These are phyloP conservation scores for Typhlichthys eigenmanni DNA, from an alignment of 2,797 vertebrate species.

Conservation along the genomic window DNA sequence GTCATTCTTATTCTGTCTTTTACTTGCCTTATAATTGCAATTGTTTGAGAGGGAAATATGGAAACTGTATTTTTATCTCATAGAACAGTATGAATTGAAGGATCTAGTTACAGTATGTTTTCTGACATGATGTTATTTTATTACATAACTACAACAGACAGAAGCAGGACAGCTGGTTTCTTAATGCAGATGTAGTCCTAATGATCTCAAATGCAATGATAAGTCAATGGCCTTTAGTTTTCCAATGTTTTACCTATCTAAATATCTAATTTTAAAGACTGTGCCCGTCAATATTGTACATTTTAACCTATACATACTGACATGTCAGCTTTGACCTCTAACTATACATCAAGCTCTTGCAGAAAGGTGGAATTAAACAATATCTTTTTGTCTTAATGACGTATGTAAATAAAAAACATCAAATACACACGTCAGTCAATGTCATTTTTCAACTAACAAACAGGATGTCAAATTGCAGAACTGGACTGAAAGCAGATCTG, in stretches of 20 bases:
- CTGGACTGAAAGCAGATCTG: slow-evolving; percentile 84
- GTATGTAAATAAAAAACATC: too few species aligned
- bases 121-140: too few species aligned
- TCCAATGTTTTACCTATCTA: background rate
- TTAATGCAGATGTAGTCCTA: too few species aligned
- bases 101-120: background rate
- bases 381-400: background rate
- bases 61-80: background rate
- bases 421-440: background rate
- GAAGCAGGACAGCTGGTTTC: too few species aligned
- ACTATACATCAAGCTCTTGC: background rate
- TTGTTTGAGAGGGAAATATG: slow-evolving; percentile 13
- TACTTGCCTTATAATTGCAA: background rate
- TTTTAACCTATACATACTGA: background rate
- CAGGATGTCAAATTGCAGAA: slow-evolving; percentile 86
- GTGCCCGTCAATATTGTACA: background rate
- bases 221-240: too few species aligned
- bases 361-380: background rate
- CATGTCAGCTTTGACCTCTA: background rate
- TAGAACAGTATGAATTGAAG: slow-evolving; percentile 43
- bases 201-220: too few species aligned
- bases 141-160: too few species aligned
- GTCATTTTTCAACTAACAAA: slow-evolving; percentile 17
- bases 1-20: background rate
- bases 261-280: background rate